phyloP scores from a whole-genome alignment of 1,140 invertebrate genomes.

The Drosophila nigromelanica region DNA sequence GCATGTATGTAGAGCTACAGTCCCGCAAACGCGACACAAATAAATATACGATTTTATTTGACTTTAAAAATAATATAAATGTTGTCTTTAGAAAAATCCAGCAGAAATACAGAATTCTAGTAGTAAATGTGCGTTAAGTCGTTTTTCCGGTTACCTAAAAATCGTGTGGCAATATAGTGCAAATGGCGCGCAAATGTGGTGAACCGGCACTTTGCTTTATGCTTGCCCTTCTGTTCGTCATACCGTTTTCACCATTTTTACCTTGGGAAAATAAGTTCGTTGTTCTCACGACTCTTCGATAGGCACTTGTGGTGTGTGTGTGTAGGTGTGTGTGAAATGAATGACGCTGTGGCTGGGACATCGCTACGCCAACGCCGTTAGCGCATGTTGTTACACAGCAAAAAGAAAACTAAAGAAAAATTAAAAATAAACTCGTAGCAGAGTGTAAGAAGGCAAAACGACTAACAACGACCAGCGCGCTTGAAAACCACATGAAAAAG shows the following conservation, averaged over 20 bases:
- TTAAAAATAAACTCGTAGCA: conserved; percentile 36
- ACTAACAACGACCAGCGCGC: conserved; percentile 30
- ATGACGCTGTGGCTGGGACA: conserved; percentile 69
- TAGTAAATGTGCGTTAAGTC: neutral
- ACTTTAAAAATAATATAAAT: neutral
- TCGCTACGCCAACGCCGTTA: conserved; percentile 55
- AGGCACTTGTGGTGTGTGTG: conserved; percentile 41
- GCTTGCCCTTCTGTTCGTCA: conserved; percentile 21
- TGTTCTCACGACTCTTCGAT: conserved; percentile 66
- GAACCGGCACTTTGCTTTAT: conserved; percentile 58
- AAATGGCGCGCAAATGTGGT: conserved; percentile 76
- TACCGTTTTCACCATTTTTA: conserved; percentile 50
- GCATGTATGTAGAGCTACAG: conserved; percentile 28
- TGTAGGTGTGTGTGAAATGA: conserved; percentile 39
- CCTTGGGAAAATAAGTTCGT: conserved; percentile 68
- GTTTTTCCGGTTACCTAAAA: conserved; percentile 7
- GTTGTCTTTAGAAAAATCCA: neutral
- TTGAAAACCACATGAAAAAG: conserved; percentile 42
- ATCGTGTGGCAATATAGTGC: conserved; percentile 37
- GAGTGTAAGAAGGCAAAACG: conserved; percentile 54
- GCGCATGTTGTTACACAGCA: conserved; percentile 63
- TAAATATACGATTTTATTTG: neutral
- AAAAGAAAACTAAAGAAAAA: conserved; percentile 66
- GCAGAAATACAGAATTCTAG: neutral
- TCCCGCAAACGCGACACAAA: conserved; percentile 13